These are phyloP conservation scores for Ptiloglossa arizonensis DNA, from an alignment of 1,140 invertebrate genomes.

Conservation along the genomic window DNA sequence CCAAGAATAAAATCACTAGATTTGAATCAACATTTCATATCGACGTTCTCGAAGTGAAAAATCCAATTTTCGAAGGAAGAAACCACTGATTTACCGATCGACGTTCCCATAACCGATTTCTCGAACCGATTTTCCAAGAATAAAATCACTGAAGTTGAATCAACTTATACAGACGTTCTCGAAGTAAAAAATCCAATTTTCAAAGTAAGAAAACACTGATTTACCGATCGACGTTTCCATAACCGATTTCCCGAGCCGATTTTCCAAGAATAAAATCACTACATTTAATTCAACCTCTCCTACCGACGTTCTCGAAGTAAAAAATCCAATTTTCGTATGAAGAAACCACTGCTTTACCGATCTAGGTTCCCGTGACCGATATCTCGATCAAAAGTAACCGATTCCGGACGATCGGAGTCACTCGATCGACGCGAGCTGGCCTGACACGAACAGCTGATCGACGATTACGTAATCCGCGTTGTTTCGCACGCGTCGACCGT, in stretches of 20 bases:
- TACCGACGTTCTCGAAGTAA: neutral
- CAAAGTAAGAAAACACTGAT: too few relatives aligned
- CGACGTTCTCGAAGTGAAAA: neutral
- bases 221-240: too few relatives aligned
- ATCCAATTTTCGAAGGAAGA: neutral
- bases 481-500: conserved; percentile 11
- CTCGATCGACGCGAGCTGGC: conserved; percentile 30
- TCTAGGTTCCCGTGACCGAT: too few relatives aligned
- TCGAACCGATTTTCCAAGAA: too few relatives aligned
- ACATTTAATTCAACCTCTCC: too few relatives aligned
- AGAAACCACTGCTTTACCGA: neutral
- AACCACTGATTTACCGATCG: neutral
- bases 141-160: too few relatives aligned
- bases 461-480: conserved; percentile 20
- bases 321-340: neutral
- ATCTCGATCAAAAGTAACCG: too few relatives aligned
- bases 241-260: too few relatives aligned
- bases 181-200: too few relatives aligned
- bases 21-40: too few relatives aligned
- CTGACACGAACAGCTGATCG: neutral
- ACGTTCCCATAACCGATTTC: too few relatives aligned
- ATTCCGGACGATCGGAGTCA: neutral
- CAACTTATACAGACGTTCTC: too few relatives aligned
- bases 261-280: neutral
- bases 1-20: neutral